Conservation (phyloP, 2,888 invertebrate genomes). For the Monochamus alternatus region DNA sequence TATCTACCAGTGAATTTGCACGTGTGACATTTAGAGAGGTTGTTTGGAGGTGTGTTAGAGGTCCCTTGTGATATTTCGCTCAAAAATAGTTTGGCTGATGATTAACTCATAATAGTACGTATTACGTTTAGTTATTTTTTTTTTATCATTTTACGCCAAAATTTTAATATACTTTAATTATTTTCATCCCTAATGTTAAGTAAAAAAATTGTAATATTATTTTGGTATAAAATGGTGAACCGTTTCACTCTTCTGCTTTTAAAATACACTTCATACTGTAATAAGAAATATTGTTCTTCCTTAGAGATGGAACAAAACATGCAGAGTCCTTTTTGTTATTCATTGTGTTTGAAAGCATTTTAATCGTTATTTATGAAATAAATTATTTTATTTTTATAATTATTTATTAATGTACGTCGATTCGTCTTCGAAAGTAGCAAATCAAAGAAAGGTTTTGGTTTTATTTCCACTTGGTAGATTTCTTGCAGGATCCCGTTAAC, state of each 20-base stretch:
- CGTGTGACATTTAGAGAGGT: conserved; percentile 37
- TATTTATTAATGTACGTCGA: conserved; percentile 12
- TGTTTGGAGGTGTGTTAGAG: conserved; percentile 59
- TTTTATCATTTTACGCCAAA: conserved; percentile 42
- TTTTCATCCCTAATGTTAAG: conserved; percentile 41
- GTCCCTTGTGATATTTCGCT: conserved; percentile 67
- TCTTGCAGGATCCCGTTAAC: neutral
- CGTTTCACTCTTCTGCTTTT: conserved; percentile 56
- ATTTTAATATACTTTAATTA: conserved; percentile 43
- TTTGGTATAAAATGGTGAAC: conserved; percentile 53
- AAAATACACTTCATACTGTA: conserved; percentile 43
- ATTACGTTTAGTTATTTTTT: conserved; percentile 41
- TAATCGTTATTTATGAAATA: conserved; percentile 50
- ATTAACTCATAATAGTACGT: conserved; percentile 52
- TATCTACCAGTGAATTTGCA: neutral
- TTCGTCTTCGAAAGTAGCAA: neutral
- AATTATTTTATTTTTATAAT: conserved; percentile 52
- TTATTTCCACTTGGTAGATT: neutral
- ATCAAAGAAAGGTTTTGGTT: neutral
- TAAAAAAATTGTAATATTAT: conserved; percentile 36
- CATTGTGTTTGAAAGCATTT: conserved; percentile 52
- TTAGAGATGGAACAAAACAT: conserved; percentile 62
- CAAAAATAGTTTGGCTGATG: conserved; percentile 63
- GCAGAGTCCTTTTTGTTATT: conserved; percentile 57
- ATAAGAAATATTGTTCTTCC: conserved; percentile 67